Conservation (phyloP, 2,888 invertebrate genomes). For the Drosophila anomelani region DNA sequence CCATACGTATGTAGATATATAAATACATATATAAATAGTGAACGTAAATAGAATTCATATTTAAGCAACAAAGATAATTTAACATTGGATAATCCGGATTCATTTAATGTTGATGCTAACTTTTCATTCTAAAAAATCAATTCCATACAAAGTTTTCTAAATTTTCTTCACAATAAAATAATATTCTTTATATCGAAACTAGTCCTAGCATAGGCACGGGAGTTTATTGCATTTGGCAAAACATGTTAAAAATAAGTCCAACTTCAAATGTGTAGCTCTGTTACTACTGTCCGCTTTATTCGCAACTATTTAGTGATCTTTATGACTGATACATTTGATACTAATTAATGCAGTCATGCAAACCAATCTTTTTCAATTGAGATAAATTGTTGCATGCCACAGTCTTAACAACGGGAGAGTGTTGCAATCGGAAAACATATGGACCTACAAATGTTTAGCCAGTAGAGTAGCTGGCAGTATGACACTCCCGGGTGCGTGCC, state of each 20-base stretch:
- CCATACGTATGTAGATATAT: not conserved
- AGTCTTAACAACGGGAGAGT: slow-evolving; percentile 11
- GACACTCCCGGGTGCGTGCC: slow-evolving; percentile 4
- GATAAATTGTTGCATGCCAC: slow-evolving; percentile 67
- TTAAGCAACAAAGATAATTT: not conserved
- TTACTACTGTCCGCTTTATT: too few species aligned
- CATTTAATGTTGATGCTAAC: not conserved
- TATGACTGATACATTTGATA: not conserved
- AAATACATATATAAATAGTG: not conserved
- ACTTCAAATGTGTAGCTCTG: not conserved
- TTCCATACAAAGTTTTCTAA: not conserved
- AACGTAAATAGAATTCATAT: slow-evolving; percentile 4
- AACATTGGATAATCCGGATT: not conserved
- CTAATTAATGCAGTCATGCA: slow-evolving; percentile 54
- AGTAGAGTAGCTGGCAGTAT: not conserved
- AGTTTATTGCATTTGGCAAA: too few species aligned
- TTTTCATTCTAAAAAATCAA: not conserved
- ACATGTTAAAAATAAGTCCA: not conserved
- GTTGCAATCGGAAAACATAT: slow-evolving; percentile 9
- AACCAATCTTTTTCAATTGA: slow-evolving; percentile 60
- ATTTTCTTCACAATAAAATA: not conserved
- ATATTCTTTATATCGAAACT: not conserved
- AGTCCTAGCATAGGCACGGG: too few species aligned
- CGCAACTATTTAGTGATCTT: not conserved
- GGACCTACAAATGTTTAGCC: not conserved